phyloP scores from a whole-genome alignment of 1,140 invertebrate genomes.

The Kradibia gibbosae region DNA sequence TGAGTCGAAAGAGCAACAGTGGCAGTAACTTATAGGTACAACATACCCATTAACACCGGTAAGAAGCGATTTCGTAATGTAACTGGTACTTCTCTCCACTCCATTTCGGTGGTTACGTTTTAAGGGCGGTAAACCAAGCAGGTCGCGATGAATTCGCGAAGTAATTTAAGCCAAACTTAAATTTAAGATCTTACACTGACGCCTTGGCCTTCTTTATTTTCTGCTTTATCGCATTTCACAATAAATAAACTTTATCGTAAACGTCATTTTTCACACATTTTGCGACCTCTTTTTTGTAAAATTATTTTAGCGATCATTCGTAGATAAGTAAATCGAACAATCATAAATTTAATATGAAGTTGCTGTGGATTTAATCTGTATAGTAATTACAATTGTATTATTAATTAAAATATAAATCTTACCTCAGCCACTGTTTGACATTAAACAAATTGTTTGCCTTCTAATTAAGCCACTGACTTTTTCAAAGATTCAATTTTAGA shows the following conservation, averaged over 20 bases:
- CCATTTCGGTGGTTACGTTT: background rate
- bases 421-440: background rate
- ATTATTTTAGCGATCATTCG: too few species aligned
- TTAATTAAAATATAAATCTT: background rate
- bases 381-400: background rate
- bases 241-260: constrained; percentile 24
- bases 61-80: constrained; percentile 39
- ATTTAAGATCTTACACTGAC: constrained; percentile 36
- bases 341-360: background rate
- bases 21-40: background rate
- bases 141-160: constrained; percentile 29
- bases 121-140: constrained; percentile 43
- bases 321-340: too few species aligned
- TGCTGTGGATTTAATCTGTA: background rate
- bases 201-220: background rate
- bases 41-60: constrained; percentile 24
- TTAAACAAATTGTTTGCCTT: background rate
- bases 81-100: background rate
- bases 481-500: background rate
- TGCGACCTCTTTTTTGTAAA: background rate
- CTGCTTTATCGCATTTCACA: background rate
- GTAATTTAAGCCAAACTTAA: constrained; percentile 41
- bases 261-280: constrained; percentile 9
- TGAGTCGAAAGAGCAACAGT: constrained; percentile 12
- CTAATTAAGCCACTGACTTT: background rate